Percentiles rank a stretch among this genome's conserved stretches.
Evolutionary conservation across 2,797 vertebrate species (phyloP).

Genomic region (Fundulus diaphanus): DNA sequence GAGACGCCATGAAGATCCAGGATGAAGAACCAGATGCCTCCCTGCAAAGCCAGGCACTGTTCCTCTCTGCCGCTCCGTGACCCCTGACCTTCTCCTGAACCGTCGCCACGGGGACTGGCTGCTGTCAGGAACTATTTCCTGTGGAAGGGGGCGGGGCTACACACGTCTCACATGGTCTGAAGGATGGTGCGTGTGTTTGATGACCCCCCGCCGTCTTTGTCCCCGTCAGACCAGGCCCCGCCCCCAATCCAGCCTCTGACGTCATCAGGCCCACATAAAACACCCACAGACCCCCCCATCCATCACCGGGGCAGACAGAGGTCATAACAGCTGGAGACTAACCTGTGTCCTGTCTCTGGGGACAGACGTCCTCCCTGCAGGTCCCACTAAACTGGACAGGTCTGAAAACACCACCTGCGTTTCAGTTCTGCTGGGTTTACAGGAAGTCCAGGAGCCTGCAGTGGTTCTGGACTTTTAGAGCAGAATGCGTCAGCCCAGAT

Average conservation of each 20-base stretch:
- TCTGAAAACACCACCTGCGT: neutral
- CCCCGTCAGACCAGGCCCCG: conserved; percentile 39
- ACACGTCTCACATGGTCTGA: conserved; percentile 38
- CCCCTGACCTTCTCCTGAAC: conserved; percentile 74
- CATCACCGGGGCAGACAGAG: neutral
- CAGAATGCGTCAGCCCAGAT: too few species aligned
- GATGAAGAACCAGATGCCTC: neutral
- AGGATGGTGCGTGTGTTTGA: conserved; percentile 42
- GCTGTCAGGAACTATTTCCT: conserved; percentile 70
- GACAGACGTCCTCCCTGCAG: neutral
- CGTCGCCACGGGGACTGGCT: conserved; percentile 62
- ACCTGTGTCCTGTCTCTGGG: too few species aligned
- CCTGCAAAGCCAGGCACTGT: neutral
- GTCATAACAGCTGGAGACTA: neutral
- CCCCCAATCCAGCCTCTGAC: conserved; percentile 60
- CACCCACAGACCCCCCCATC: conserved; percentile 18
- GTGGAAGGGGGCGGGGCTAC: conserved; percentile 47
- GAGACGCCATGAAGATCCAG: neutral
- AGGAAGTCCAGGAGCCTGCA: neutral
- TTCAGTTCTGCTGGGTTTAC: neutral
- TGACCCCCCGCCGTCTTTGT: conserved; percentile 63
- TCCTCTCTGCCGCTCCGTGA: conserved; percentile 17
- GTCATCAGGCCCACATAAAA: conserved; percentile 44
- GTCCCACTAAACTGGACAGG: neutral
- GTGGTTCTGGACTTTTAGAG: neutral